Base-by-base conservation (phyloP, 2,113 vertebrate genomes). In the Nesogale talazaci region DNA sequence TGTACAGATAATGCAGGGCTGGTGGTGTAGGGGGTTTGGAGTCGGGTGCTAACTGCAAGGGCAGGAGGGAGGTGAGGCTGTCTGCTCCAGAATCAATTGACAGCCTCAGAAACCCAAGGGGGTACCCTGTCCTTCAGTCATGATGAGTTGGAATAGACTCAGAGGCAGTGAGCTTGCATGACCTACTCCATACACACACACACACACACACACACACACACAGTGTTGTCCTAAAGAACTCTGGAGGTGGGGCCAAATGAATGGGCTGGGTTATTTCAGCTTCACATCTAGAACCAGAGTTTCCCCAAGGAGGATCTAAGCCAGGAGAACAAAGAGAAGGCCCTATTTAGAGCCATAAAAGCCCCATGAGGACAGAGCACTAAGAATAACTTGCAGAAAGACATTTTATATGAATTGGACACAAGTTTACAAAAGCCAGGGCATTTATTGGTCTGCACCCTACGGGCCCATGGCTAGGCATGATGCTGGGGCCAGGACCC, bases 341-440 rank as follows among this genome's bases (percentile, higher is more conserved):
- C 59, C n/a, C 0, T 86, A 70, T 96, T 95, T 94, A 34, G 75
- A 97, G 87, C 27, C 0, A 1, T 81, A 95, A 96, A 77, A 70
- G 83, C 81, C 69, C 82, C 93, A 93, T 97, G 65, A 96, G 84
- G 70, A 94, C 83, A 81, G 85, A 52, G 1, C 6, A 52, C 46
- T 93, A 93, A 95, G 6, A 83, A 70, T 86, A 95, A 94, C 93
- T 95, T 12, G 0, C 91, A 95, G 96, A 84, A 78, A 79, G 67
- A 63, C 38, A 67, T 95, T 98, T 98, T 97, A 95, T 96, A 83
- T 94, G 96, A 96, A 96, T 97, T 96, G 94, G 95, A 97, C 92
- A 85, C 86, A 95, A 42, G 93, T 94, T 90, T 92, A 19, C 92
- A 67, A 96, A 88, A 91, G 92, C 97, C 91, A 97, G 95, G 88